A percentile compares a stretch with the other conserved stretches of the same genome.
Conservation (phyloP, 1,140 invertebrate genomes). For the Drosophila littoralis region DNA sequence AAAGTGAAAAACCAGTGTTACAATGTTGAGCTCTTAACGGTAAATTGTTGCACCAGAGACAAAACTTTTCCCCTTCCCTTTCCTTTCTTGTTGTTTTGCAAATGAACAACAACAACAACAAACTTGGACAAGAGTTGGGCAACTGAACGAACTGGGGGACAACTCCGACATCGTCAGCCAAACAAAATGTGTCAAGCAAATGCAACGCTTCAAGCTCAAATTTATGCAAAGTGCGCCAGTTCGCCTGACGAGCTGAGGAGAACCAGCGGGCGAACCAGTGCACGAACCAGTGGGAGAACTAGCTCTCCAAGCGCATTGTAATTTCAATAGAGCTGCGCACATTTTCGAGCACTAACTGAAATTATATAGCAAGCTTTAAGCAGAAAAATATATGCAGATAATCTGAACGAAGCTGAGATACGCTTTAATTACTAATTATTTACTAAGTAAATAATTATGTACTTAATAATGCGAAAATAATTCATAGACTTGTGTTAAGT, state of each 20-base stretch:
- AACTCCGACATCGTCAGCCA: conserved; percentile 35
- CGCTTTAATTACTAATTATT: neutral
- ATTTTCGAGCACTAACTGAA: conserved; percentile 40
- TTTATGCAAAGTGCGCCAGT: conserved; percentile 76
- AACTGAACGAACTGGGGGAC: conserved; percentile 2
- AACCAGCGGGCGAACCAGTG: neutral
- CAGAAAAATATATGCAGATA: neutral
- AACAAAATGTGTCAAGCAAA: conserved; percentile 79
- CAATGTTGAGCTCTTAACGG: conserved; percentile 78
- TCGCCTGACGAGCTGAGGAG: conserved; percentile 35
- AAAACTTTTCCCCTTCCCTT: conserved; percentile 47
- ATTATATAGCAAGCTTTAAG: conserved; percentile 37
- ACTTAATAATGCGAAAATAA: no score
- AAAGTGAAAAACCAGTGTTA: conserved; percentile 81
- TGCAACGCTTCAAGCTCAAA: conserved; percentile 75
- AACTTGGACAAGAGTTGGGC: conserved; percentile 47
- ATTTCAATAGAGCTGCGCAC: conserved; percentile 46
- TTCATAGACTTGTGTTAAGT: no score
- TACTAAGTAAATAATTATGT: no score
- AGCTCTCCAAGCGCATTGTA: conserved; percentile 48
- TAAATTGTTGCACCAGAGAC: conserved; percentile 78
- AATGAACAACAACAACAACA: conserved; percentile 68
- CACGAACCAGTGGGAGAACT: neutral
- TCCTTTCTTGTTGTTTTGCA: conserved; percentile 36
- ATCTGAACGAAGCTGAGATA: neutral